Evolutionary conservation across 1,140 invertebrate species (phyloP).

Genomic region (Drosophila melanogaster): DNA sequence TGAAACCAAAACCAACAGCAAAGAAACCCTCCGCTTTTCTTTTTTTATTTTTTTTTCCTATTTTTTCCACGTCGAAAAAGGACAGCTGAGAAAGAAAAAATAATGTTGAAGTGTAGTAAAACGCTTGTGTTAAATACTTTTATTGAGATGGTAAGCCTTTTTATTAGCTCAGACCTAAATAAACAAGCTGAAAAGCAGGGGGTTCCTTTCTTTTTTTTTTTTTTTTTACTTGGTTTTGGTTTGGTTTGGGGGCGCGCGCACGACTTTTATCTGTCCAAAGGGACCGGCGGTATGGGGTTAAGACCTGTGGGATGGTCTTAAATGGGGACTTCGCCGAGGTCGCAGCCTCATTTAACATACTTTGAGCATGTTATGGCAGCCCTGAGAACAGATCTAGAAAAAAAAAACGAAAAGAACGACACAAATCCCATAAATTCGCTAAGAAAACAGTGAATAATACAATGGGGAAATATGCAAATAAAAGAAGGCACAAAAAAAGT

Average conservation of each 20-base stretch:
- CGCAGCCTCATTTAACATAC: slow-evolving; percentile 69
- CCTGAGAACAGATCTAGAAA: slow-evolving; percentile 19
- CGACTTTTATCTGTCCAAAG: slow-evolving; percentile 69
- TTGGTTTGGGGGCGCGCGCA: slow-evolving; percentile 11
- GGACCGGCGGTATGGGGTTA: slow-evolving; percentile 30
- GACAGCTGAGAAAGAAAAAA: slow-evolving; percentile 50
- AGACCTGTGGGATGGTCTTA: slow-evolving; percentile 13
- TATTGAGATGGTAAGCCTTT: slow-evolving; percentile 85
- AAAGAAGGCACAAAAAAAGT: slow-evolving; percentile 22
- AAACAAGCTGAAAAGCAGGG: slow-evolving; percentile 63
- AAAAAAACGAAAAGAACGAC: slow-evolving; percentile 24
- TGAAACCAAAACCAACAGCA: slow-evolving; percentile 48
- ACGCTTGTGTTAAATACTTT: slow-evolving; percentile 85
- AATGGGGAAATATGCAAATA: slow-evolving; percentile 46
- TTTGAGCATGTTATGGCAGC: slow-evolving; percentile 73
- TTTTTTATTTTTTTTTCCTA: background rate
- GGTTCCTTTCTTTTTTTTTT: background rate
- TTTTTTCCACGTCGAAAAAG: slow-evolving; percentile 18
- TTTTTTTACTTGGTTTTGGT: too few relatives aligned
- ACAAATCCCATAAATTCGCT: slow-evolving; percentile 68
- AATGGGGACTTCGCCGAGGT: slow-evolving; percentile 26
- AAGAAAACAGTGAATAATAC: slow-evolving; percentile 46
- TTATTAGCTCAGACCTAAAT: slow-evolving; percentile 84
- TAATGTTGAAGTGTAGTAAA: slow-evolving; percentile 83
- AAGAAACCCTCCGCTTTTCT: slow-evolving; percentile 10